phyloP scores from a whole-genome alignment of 2,113 vertebrate genomes.

The Numida meleagris region DNA sequence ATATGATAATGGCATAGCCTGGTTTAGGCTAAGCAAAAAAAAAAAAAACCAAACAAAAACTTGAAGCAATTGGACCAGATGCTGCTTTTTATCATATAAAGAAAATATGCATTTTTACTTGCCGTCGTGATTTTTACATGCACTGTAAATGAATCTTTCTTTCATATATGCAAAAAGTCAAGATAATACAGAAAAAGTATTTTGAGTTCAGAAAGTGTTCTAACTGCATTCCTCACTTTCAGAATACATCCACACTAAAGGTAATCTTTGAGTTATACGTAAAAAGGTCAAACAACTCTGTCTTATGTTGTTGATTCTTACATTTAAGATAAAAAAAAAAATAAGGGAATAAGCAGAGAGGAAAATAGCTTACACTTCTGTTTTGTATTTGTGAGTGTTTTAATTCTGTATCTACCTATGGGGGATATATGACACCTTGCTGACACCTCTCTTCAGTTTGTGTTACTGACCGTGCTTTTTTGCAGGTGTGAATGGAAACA shows the following conservation, averaged over 20 bases:
- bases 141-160: no score
- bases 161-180: no score
- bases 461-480: background rate
- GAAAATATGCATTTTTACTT: no score
- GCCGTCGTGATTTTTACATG: no score
- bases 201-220: background rate
- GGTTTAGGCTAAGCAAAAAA: no score
- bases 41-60: no score
- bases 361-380: background rate
- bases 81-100: no score
- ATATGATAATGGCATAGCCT: no score
- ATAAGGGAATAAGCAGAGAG: background rate
- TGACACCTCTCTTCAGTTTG: background rate
- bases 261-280: background rate
- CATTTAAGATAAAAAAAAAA: background rate
- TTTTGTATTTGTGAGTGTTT: background rate
- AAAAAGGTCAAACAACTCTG: background rate
- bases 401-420: background rate
- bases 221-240: background rate
- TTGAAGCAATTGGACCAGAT: no score
- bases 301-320: background rate
- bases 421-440: background rate
- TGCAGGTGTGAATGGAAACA: constrained; percentile 89
- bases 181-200: background rate
- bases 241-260: background rate